These are phyloP conservation scores for Allolobophora icterica DNA, from an alignment of 2,888 invertebrate species.

Conservation along the genomic window DNA sequence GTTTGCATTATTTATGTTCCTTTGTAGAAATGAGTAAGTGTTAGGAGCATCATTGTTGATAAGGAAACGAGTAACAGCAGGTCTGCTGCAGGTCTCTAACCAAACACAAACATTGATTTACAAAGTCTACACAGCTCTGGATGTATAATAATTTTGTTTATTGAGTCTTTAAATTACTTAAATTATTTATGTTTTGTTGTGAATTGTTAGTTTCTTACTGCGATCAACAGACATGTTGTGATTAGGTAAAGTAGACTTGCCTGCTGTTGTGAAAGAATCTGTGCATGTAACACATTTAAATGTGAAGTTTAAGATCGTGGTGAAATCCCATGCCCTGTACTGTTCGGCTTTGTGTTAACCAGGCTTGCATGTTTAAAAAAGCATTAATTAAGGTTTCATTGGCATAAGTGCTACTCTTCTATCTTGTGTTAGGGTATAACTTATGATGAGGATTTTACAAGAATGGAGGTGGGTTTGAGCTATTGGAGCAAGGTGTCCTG, in stretches of 20 bases:
- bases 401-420: not conserved
- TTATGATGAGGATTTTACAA: not conserved
- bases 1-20: not conserved
- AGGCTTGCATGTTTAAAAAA: too few species aligned
- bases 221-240: not conserved
- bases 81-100: not conserved
- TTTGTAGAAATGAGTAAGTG: not conserved
- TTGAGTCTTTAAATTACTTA: not conserved
- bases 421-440: not conserved
- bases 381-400: too few species aligned
- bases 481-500: not conserved
- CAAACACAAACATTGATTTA: not conserved
- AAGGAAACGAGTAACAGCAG: not conserved
- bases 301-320: not conserved
- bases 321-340: too few species aligned
- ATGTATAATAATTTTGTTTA: slow-evolving; percentile 17
- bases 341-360: too few species aligned
- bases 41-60: not conserved
- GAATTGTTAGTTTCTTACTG: not conserved
- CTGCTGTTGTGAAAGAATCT: not conserved
- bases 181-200: not conserved
- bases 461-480: not conserved
- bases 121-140: not conserved
- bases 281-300: not conserved
- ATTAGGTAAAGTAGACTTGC: not conserved